Conservation (phyloP, 2,797 vertebrate genomes). For the Lutjanus campechanus region DNA sequence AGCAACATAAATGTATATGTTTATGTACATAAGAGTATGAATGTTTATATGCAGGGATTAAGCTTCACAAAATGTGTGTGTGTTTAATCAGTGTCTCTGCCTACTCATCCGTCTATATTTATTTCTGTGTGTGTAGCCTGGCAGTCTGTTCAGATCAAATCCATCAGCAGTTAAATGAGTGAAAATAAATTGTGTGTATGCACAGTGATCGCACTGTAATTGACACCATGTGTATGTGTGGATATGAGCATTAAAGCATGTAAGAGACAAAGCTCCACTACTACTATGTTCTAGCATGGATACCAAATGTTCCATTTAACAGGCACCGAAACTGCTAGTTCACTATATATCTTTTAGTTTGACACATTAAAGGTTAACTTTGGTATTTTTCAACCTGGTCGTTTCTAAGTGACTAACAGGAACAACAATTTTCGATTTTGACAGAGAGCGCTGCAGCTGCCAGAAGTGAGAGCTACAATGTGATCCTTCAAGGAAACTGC, state of each 20-base stretch:
- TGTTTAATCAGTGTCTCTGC: constrained; percentile 37
- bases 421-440: too few relatives aligned
- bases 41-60: constrained; percentile 47
- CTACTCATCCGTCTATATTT: constrained; percentile 27
- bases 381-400: too few relatives aligned
- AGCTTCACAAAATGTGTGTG: constrained; percentile 23
- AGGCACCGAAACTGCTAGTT: background rate
- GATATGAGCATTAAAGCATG: constrained; percentile 12
- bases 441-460: too few relatives aligned
- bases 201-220: constrained; percentile 23
- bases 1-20: constrained; percentile 43
- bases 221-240: constrained; percentile 31
- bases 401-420: too few relatives aligned
- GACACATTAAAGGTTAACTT: background rate
- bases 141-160: constrained; percentile 34
- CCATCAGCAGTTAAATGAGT: constrained; percentile 42
- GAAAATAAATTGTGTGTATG: constrained; percentile 21
- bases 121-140: constrained; percentile 7
- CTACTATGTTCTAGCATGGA: background rate
- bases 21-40: constrained; percentile 38
- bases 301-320: background rate
- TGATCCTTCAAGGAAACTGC: too few relatives aligned
- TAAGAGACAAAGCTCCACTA: constrained; percentile 2
- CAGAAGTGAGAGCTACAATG: too few relatives aligned
- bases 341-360: constrained; percentile 4